These are phyloP conservation scores for Sceliomorpha sp. DNA, from an alignment of 2,888 invertebrate genomes.

Conservation along the genomic window DNA sequence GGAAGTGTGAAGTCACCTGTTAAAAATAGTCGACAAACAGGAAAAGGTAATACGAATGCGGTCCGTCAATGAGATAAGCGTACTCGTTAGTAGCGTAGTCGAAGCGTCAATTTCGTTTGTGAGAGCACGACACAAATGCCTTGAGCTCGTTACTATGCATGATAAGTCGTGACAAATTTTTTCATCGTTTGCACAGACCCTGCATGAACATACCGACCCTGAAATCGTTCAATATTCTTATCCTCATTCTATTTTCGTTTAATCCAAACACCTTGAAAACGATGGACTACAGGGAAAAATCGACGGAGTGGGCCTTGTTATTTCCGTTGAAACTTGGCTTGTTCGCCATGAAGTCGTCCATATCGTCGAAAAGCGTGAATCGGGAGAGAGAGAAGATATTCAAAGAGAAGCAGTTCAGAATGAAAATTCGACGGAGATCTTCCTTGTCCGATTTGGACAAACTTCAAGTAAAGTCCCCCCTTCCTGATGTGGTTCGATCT, in stretches of 20 bases:
- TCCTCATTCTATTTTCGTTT: background rate
- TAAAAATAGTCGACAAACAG: too few relatives aligned
- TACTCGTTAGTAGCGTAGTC: too few relatives aligned
- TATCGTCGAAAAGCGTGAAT: slow-evolving; percentile 71
- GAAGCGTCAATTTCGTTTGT: too few relatives aligned
- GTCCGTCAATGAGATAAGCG: too few relatives aligned
- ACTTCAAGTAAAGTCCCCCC: slow-evolving; percentile 73
- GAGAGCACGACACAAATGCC: too few relatives aligned
- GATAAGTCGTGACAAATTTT: too few relatives aligned
- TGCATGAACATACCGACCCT: background rate
- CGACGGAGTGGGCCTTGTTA: slow-evolving; percentile 83
- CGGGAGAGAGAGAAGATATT: slow-evolving; percentile 64
- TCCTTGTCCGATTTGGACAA: slow-evolving; percentile 88
- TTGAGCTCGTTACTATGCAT: too few relatives aligned
- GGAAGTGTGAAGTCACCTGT: too few relatives aligned
- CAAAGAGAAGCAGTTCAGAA: slow-evolving; percentile 59
- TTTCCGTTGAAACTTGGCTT: slow-evolving; percentile 83
- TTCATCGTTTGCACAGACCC: too few relatives aligned
- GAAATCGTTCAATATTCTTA: background rate
- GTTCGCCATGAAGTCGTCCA: slow-evolving; percentile 82
- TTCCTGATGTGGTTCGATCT: slow-evolving; percentile 81
- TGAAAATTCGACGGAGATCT: slow-evolving; percentile 85
- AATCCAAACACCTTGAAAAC: slow-evolving; percentile 17
- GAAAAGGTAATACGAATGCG: too few relatives aligned
- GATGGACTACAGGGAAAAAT: slow-evolving; percentile 80